A percentile compares a stretch with the other conserved stretches of the same genome.
phyloP scores from a whole-genome alignment of 35 echinoderm and acorn worm species.

The Lytechinus variegatus region DNA sequence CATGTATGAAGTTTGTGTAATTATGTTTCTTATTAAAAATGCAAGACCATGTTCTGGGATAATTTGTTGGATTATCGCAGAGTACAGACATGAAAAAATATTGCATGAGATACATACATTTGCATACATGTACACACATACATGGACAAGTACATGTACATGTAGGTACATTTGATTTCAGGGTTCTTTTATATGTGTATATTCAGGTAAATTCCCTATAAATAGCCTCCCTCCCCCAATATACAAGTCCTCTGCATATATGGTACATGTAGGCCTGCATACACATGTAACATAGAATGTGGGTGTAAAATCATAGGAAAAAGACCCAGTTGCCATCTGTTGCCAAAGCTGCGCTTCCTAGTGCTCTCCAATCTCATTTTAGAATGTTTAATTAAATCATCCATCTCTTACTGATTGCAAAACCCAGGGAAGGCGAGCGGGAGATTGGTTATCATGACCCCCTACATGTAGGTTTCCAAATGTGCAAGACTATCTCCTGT shows the following conservation, averaged over 20 bases:
- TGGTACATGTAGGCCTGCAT: not conserved
- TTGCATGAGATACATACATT: too few relatives aligned
- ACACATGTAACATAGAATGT: not conserved
- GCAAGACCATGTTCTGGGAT: too few relatives aligned
- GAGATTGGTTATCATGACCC: slow-evolving; percentile 9
- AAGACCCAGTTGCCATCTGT: not conserved
- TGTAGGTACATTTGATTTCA: not conserved
- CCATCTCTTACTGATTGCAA: slow-evolving; percentile 5
- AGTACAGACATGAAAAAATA: too few relatives aligned
- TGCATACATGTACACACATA: not conserved
- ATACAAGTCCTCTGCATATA: not conserved
- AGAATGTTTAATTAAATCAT: slow-evolving; percentile 8
- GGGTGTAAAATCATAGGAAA: not conserved
- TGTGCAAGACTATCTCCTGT: not conserved
- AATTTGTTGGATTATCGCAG: too few relatives aligned
- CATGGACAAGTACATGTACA: not conserved
- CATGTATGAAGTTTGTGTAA: too few relatives aligned
- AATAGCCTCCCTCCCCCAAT: too few relatives aligned
- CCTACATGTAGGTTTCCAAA: not conserved
- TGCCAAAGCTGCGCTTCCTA: not conserved
- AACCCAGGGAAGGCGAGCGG: not conserved
- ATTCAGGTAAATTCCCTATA: too few relatives aligned
- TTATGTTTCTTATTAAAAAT: too few relatives aligned
- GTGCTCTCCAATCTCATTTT: not conserved
- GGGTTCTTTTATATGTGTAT: too few relatives aligned